Evolutionary conservation across 2,797 vertebrate genomes (phyloP).

Genomic region (Natrix natrix): DNA sequence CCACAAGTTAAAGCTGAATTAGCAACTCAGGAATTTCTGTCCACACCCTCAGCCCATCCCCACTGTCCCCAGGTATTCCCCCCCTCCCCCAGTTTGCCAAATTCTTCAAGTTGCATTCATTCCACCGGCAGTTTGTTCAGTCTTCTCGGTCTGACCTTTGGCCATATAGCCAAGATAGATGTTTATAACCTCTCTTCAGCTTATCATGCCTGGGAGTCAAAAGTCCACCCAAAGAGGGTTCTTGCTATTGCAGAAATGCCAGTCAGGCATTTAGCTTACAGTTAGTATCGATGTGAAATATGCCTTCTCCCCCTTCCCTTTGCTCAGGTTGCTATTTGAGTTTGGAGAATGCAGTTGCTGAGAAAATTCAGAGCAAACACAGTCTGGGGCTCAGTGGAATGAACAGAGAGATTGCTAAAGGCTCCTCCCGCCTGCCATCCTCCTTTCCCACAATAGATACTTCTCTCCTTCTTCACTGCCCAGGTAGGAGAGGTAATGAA

Average conservation of each 20-base stretch:
- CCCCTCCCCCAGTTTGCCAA: neutral
- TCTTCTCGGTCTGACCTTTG: neutral
- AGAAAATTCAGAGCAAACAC: neutral
- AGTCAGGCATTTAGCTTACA: neutral
- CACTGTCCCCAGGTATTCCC: rapidly evolving
- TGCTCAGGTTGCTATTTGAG: neutral
- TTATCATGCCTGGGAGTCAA: neutral
- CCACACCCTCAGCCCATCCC: neutral
- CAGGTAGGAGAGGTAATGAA: neutral
- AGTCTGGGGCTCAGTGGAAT: neutral
- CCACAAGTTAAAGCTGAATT: neutral
- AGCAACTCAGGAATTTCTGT: neutral
- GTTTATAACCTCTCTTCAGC: neutral
- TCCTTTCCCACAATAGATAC: neutral
- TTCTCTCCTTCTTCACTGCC: neutral
- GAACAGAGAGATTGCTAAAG: neutral
- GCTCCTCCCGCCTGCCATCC: too few species aligned
- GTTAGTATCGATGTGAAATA: neutral
- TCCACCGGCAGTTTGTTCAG: neutral
- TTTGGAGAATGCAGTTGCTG: neutral
- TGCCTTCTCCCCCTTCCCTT: too few species aligned
- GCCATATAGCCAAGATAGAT: neutral
- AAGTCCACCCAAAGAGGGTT: neutral
- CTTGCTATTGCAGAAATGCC: rapidly evolving
- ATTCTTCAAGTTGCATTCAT: neutral